Percentiles rank a stretch among this genome's conserved stretches.
Evolutionary conservation across 2,113 vertebrate genomes (phyloP).

Genomic region (Saguinus imperator): DNA sequence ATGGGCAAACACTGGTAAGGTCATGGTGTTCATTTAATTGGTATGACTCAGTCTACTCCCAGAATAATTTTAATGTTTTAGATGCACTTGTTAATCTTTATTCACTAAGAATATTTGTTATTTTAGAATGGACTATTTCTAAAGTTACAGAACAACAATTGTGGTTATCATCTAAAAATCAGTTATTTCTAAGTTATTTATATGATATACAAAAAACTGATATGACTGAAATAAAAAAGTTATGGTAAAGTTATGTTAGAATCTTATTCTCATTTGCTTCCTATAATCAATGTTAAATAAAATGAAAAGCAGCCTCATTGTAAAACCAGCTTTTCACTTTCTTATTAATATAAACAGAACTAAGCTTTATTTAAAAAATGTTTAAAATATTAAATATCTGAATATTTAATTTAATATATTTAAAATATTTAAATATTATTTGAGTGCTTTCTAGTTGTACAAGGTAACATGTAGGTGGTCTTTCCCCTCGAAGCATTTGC

Average conservation of each 20-base stretch:
- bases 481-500: background rate
- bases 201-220: background rate
- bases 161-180: background rate
- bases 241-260: background rate
- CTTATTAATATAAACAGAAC: background rate
- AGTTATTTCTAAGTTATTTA: background rate
- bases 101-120: background rate
- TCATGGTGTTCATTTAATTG: constrained; percentile 31
- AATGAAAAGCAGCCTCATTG: background rate
- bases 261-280: background rate
- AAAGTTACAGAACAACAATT: constrained; percentile 24
- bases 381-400: background rate
- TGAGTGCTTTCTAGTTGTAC: background rate
- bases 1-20: background rate
- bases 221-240: background rate
- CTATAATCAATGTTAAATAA: background rate
- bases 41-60: background rate
- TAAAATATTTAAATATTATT: background rate
- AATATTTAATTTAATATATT: background rate
- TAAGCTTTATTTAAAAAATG: background rate
- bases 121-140: background rate
- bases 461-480: background rate
- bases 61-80: background rate
- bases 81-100: background rate
- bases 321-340: background rate